Percentiles rank a stretch among this genome's conserved stretches.
These are phyloP conservation scores for Sebastes fasciatus DNA, from an alignment of 2,113 vertebrate genomes.

Conservation along the genomic window DNA sequence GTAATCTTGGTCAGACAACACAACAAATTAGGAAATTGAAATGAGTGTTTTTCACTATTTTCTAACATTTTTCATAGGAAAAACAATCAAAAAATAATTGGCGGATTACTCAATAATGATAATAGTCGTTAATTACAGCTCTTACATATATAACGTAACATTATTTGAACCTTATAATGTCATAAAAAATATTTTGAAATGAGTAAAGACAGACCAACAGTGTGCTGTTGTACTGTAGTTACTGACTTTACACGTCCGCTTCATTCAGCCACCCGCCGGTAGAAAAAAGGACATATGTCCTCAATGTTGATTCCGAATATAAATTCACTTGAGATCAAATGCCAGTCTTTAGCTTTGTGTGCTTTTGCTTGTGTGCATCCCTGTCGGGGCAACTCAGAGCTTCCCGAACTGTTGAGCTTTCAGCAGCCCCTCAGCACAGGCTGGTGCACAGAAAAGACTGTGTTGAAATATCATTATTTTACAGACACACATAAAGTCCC, in stretches of 20 bases:
- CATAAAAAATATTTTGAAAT: background rate
- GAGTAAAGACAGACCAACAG: background rate
- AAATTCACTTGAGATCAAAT: slow-evolving; percentile 15
- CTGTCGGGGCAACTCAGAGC: background rate
- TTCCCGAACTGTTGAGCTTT: slow-evolving; percentile 38
- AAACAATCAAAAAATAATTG: too few relatives aligned
- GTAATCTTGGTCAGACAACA: background rate
- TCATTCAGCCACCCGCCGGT: background rate
- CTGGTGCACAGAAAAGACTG: slow-evolving; percentile 28
- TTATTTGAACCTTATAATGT: background rate
- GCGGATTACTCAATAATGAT: too few relatives aligned
- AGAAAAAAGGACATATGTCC: background rate
- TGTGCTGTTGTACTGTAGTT: background rate
- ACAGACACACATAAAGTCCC: slow-evolving; percentile 58
- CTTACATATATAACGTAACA: background rate
- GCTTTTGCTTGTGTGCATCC: background rate
- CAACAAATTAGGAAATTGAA: background rate
- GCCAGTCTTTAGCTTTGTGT: background rate
- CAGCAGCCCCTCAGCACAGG: slow-evolving; percentile 11
- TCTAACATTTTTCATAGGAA: too few relatives aligned
- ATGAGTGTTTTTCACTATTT: too few relatives aligned
- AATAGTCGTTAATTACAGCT: background rate
- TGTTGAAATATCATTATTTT: slow-evolving; percentile 66
- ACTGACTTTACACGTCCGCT: background rate
- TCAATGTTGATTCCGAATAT: slow-evolving; percentile 3